Base-by-base conservation (phyloP, 2,888 invertebrate species). In the Syrista parreyssii region DNA sequence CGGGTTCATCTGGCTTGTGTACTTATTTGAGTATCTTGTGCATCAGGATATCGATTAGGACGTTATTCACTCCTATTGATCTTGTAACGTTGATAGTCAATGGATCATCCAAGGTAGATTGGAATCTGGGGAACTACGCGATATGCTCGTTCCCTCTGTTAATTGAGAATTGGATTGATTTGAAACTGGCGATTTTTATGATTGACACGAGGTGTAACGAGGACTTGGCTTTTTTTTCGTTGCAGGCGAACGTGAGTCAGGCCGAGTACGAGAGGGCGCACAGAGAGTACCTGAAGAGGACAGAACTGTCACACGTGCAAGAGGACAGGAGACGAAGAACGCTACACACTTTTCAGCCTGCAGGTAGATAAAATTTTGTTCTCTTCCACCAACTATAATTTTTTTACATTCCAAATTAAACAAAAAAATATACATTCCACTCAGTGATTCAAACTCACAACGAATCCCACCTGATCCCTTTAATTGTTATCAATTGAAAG, bases 201-300 rank as follows among this genome's bases (percentile, higher is more conserved):
- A 6, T 23, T 55, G 15, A 55, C 55, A 55, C 55, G 55, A 55
- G 55, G 40, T 40, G 40, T 40, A 40, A 15, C 4, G 4, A 4
- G 15, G 6, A 15, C 55, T 23, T 15, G 40, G 12, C 15, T 40
- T 40, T 40, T 23, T 23, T 55, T 40, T 9, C 9, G 55, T 55
- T 55, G 71, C 92, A 95, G 95, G 94, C 94, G 85, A 95, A 95
- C 91, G 93, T 95, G 84, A 95, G 94, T 86, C 94, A 94, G 89
- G 90, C 92, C 81, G 95, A 95, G 88, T 95, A 94, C 90, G 92
- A 92, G 78, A 92, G 92, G 82, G 94, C 94, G 91, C 94, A 94
- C 92, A 91, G 91, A 82, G 92, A 93, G 89, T 95, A 94, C 90
- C 92, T 95, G 86, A 89, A 84, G 78, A 89, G 87, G 85, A 83